These are phyloP conservation scores for Himalopsyche phryganea DNA, from an alignment of 1,140 invertebrate species.

Conservation along the genomic window DNA sequence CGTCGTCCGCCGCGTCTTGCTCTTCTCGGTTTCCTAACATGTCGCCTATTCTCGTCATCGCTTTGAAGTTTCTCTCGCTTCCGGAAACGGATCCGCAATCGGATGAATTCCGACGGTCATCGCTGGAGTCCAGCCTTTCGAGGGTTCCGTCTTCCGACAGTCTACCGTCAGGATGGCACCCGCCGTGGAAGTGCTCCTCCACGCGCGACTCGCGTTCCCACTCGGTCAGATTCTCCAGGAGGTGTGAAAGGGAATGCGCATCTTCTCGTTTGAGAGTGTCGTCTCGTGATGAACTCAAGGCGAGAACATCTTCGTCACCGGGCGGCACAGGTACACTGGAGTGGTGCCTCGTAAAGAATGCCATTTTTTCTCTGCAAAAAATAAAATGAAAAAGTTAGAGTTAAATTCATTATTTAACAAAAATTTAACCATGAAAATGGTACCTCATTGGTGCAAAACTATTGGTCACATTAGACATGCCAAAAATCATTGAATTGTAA, in stretches of 20 bases:
- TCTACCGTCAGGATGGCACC: background rate
- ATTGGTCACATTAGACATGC: too few relatives aligned
- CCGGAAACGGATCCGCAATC: background rate
- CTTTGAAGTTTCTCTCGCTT: background rate
- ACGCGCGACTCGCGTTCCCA: background rate
- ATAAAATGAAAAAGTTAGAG: too few relatives aligned
- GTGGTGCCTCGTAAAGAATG: conserved; percentile 84
- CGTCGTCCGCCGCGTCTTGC: background rate
- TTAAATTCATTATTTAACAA: too few relatives aligned
- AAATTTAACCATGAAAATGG: too few relatives aligned
- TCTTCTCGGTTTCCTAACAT: background rate
- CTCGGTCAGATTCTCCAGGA: background rate
- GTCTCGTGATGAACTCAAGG: conserved; percentile 10
- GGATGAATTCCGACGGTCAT: background rate
- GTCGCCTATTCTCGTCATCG: too few relatives aligned
- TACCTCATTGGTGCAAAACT: too few relatives aligned
- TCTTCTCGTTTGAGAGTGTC: conserved; percentile 16
- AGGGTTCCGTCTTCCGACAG: background rate
- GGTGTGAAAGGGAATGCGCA: background rate
- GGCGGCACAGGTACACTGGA: conserved; percentile 73
- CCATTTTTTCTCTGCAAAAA: conserved; percentile 85
- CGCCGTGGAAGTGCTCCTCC: background rate
- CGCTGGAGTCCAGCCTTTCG: background rate
- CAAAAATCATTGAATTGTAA: too few relatives aligned
- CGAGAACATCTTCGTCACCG: conserved; percentile 54